A percentile compares a stretch with the other conserved stretches of the same genome.
Conservation (phyloP, 2,797 vertebrate genomes). For the Smutsia temminckii region DNA sequence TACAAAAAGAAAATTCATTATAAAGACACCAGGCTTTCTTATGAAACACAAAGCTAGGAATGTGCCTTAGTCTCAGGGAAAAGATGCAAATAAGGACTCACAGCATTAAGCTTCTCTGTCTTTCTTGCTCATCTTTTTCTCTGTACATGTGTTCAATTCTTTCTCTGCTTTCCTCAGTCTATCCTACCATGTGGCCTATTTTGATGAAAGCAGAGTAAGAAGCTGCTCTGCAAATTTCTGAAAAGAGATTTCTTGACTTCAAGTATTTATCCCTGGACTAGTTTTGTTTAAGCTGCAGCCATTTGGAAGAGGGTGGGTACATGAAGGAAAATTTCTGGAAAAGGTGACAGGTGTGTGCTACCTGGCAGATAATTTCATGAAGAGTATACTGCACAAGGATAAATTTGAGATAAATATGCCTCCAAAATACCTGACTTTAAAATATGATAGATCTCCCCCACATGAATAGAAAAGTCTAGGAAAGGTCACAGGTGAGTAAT, state of each 20-base stretch:
- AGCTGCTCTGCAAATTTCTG: neutral
- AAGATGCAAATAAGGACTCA: neutral
- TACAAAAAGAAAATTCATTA: neutral
- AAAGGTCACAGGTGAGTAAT: neutral
- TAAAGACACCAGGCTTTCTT: neutral
- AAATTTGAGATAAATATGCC: neutral
- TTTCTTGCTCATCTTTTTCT: neutral
- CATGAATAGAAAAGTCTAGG: neutral
- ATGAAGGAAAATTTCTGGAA: neutral
- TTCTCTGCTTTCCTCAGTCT: neutral
- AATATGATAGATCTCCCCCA: neutral
- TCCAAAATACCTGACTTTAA: neutral
- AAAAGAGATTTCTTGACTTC: neutral
- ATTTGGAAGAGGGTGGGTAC: neutral
- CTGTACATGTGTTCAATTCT: neutral
- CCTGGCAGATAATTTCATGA: neutral
- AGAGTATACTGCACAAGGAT: neutral
- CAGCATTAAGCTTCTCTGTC: neutral
- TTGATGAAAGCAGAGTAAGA: neutral
- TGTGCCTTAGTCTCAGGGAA: neutral
- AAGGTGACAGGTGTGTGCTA: neutral
- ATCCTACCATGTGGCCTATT: neutral
- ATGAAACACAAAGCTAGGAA: neutral
- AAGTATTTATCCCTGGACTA: neutral
- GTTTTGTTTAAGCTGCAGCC: neutral